Base-by-base conservation (phyloP, 92 coral and sea anemone species). In the Siderastrea siderea region DNA sequence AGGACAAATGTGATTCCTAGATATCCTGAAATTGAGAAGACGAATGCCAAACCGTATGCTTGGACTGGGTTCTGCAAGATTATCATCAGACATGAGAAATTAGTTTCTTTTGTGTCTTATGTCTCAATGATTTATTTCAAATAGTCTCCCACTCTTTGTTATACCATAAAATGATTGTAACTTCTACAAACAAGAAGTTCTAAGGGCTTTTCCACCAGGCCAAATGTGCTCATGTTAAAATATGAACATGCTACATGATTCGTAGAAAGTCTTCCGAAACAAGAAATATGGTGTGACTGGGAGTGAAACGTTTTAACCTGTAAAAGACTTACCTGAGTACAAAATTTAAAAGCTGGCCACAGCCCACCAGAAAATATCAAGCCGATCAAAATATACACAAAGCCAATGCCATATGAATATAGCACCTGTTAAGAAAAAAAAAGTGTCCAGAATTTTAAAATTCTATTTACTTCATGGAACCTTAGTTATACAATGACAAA, bases 401-500 rank as follows among this genome's bases (percentile, higher is more conserved):
- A 98, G 3, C 99, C 99, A 84, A 98, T 95, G 3, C 99, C 96
- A 89, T 98, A 98, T 0, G 99, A 98, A 78, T 96, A 98, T 75
- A 98, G 81, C 60, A 98, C 98, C 99, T 96, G 65, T 52, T 48
- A 66, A 44, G 48, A 45, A 6, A 52, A 16, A 19, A 43, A 49
- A 67, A 50, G 26, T 17, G 59, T n/a, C 11, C 47, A 26, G 38
- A 26, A 26, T 26, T 26, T 26, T 26, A 26, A 26, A 26, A 26
- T 26, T 26, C 38, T 26, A 26, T 26, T 26, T 26, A 26, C 38
- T 26, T 26, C 38, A 0, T 26, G 38, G 38, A 26, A 26, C 38
- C 38, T 0, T 26, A 26, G 38, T 26, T 26, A 26, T 26, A 26
- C 38, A 26, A 26, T 26, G 38, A 26, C 38, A 26, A 26, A 26